phyloP scores from a whole-genome alignment of 2,113 vertebrate species.

The Diphyllodes magnificus region DNA sequence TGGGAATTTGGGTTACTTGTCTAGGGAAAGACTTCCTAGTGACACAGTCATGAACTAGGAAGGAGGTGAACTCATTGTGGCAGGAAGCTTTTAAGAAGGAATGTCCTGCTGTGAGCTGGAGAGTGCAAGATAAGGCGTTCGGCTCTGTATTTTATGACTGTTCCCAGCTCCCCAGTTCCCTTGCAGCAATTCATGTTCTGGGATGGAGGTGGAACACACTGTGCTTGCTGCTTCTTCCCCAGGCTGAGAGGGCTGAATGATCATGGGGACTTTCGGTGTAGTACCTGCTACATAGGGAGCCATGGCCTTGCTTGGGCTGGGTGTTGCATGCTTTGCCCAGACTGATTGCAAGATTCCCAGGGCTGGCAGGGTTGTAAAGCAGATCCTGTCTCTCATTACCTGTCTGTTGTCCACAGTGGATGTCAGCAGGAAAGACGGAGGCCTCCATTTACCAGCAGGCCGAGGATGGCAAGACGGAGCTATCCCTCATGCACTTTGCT shows the following conservation, averaged over 20 bases:
- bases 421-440: slow-evolving; percentile 93
- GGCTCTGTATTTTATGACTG: background rate
- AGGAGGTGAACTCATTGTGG: background rate
- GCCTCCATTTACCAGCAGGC: slow-evolving; percentile 98
- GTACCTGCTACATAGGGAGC: background rate
- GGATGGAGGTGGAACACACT: background rate
- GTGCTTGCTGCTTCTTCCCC: background rate
- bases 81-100: background rate
- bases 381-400: background rate
- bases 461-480: slow-evolving; percentile 93
- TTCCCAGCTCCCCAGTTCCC: background rate
- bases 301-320: background rate
- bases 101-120: background rate
- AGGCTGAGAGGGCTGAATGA: background rate
- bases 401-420: slow-evolving; percentile 78
- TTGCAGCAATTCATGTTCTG: background rate
- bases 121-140: background rate
- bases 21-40: background rate
- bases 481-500: slow-evolving; percentile 98
- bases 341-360: background rate
- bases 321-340: background rate
- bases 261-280: background rate
- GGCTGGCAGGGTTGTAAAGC: background rate
- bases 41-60: background rate
- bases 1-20: background rate